phyloP scores from a whole-genome alignment of 2,888 invertebrate genomes.

The Microchrysa polita region DNA sequence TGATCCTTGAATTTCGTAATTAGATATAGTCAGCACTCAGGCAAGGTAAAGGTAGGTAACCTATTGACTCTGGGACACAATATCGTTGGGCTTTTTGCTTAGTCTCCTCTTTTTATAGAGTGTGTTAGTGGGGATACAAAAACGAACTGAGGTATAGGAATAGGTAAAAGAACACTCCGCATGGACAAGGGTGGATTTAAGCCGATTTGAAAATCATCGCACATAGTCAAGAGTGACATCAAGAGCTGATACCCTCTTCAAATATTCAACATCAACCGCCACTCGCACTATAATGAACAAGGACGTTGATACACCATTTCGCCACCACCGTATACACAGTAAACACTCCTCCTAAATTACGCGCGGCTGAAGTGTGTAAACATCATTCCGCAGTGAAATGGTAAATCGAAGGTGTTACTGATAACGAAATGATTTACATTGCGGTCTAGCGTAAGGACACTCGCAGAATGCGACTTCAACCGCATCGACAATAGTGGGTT shows the following conservation, averaged over 20 bases:
- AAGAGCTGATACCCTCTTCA: neutral
- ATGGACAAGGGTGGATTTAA: too few relatives aligned
- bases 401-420: slow-evolving; percentile 27
- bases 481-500: neutral
- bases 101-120: neutral
- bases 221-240: too few relatives aligned
- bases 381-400: neutral
- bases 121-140: neutral
- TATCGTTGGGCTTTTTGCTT: neutral
- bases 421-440: slow-evolving; percentile 26
- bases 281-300: neutral
- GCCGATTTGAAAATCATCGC: too few relatives aligned
- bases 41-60: neutral
- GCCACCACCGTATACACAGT: neutral
- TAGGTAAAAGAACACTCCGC: too few relatives aligned
- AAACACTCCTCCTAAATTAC: neutral
- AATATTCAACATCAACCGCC: neutral
- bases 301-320: neutral
- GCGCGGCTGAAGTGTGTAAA: neutral
- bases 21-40: slow-evolving; percentile 28
- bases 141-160: too few relatives aligned
- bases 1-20: slow-evolving; percentile 43
- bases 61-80: slow-evolving; percentile 5
- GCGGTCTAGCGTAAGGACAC: neutral
- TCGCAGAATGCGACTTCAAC: neutral